Base-by-base conservation (phyloP, 2,888 invertebrate species). In the Masnerella sp. region DNA sequence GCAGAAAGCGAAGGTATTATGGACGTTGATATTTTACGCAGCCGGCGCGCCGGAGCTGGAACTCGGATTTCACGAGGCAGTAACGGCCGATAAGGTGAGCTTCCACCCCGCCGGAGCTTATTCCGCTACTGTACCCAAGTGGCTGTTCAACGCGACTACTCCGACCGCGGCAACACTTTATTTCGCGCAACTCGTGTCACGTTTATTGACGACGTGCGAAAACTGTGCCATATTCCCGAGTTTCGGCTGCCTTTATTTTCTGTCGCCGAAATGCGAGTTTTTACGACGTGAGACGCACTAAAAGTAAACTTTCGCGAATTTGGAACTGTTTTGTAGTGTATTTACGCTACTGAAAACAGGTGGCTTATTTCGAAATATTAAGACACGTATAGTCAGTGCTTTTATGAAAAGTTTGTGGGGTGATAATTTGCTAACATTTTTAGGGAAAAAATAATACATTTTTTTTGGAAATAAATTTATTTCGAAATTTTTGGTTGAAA, bases 11-110 rank as follows among this genome's bases (percentile, higher is more conserved):
- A 64, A 61, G 68, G 75, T 68, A 76, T 79, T 76, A 78, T 65
- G 73, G 56, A 65, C 73, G 79, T 78, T 80, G 70, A 72, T 74
- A 70, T 76, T 76, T 76, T 71, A 74, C 65, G 61, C 74, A 34
- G 28, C 49, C 51, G 59, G 73, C 43, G 62, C 67, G 70, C 81
- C 73, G 77, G 81, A 83, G 80, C 82, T 79, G 83, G 82, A 84
- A 83, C 82, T 80, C 78, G 80, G 81, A 81, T 82, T 87, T 87
- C 87, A 87, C 87, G 87, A 87, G 87, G 86, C 87, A 87, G 87
- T 86, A 86, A 87, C 87, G 86, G 85, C 86, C 87, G 87, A 87
- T 87, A 87, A 87, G 87, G 87, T 84, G 87, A 87, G 85, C 86
- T 84, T 80, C 82, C 79, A 81, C 82, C 80, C 83, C 81, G 81